phyloP scores from a whole-genome alignment of 2,888 invertebrate species.

The Geophilus truncorum region DNA sequence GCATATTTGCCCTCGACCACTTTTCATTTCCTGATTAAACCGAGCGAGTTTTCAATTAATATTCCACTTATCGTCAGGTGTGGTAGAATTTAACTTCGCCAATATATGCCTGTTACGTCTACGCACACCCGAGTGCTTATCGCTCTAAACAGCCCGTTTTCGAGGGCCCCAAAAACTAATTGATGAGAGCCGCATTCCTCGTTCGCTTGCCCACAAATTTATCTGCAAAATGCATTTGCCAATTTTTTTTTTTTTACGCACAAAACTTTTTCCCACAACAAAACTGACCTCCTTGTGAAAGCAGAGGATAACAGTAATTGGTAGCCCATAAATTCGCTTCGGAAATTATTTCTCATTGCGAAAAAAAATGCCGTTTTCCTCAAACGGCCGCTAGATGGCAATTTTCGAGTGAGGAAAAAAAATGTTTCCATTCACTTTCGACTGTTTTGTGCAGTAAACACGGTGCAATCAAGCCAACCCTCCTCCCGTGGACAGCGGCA shows the following conservation, averaged over 20 bases:
- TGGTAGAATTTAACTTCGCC: background rate
- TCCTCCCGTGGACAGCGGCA: background rate
- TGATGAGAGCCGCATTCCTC: slow-evolving; percentile 25
- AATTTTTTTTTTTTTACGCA: background rate
- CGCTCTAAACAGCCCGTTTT: slow-evolving; percentile 7
- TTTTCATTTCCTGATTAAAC: slow-evolving; percentile 20
- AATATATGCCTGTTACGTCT: no score
- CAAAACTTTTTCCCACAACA: background rate
- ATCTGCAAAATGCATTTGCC: slow-evolving; percentile 1
- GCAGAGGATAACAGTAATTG: slow-evolving; percentile 3
- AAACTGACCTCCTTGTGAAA: slow-evolving; percentile 20
- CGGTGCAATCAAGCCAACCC: background rate
- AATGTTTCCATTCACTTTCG: background rate
- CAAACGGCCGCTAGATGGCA: background rate
- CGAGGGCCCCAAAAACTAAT: background rate
- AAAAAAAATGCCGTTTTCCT: background rate
- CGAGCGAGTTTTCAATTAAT: background rate
- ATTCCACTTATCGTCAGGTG: background rate
- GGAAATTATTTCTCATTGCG: background rate
- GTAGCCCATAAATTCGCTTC: slow-evolving; percentile 14
- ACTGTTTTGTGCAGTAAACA: background rate
- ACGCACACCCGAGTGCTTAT: slow-evolving; percentile 6
- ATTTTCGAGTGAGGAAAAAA: background rate
- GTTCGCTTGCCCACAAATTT: slow-evolving; percentile 19
- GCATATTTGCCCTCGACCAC: background rate